Evolutionary conservation across 1,140 invertebrate genomes (phyloP).

Genomic region (Trichomalopsis sarcophagae): DNA sequence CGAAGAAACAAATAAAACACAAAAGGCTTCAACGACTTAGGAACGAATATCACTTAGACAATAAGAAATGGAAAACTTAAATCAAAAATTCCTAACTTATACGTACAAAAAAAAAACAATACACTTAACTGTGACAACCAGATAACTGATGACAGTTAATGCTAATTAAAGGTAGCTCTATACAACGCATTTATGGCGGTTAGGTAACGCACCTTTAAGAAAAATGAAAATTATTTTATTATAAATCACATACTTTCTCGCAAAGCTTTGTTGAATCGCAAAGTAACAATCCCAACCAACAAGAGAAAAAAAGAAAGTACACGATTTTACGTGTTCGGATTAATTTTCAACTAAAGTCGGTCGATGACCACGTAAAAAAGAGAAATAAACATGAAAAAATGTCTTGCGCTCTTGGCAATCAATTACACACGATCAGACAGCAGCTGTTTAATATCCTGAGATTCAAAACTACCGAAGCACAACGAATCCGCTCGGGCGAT

Average conservation of each 20-base stretch:
- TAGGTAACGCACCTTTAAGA: neutral
- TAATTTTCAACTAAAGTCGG: neutral
- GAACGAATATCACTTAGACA: conserved; percentile 1
- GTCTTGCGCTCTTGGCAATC: neutral
- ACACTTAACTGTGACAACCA: neutral
- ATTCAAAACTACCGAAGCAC: conserved; percentile 58
- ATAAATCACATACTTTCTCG: neutral
- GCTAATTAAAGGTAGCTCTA: conserved; percentile 11
- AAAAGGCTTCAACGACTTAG: conserved; percentile 26
- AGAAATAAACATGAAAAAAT: neutral
- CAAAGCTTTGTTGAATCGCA: neutral
- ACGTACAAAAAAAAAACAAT: conserved; percentile 11
- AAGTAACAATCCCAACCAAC: neutral
- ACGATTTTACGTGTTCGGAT: neutral
- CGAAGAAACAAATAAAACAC: conserved; percentile 17
- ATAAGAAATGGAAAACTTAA: conserved; percentile 13
- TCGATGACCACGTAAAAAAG: neutral
- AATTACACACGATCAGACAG: conserved; percentile 16
- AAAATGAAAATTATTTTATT: neutral
- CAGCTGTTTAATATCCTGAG: conserved; percentile 58
- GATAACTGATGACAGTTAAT: neutral
- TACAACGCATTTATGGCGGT: neutral
- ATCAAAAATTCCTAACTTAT: neutral
- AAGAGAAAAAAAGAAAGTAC: conserved; percentile 3
- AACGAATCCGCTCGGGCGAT: conserved; percentile 33